Percentiles rank a stretch among this genome's conserved stretches.
Evolutionary conservation across 2,888 invertebrate genomes (phyloP).

Genomic region (Epistrophe eligans): DNA sequence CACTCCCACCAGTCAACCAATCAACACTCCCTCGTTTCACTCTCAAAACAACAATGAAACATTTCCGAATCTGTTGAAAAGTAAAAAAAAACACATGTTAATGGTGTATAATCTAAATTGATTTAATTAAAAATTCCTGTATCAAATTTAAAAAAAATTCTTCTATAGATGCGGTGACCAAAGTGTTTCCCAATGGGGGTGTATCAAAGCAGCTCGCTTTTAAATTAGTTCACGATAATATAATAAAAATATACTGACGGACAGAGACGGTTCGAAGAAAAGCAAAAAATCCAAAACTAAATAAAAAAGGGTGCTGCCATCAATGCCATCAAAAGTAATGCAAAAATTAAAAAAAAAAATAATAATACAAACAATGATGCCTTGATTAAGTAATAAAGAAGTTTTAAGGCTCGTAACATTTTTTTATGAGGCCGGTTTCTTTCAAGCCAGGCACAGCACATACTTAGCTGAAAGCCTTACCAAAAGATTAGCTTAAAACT

Average conservation of each 20-base stretch:
- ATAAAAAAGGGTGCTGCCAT: background rate
- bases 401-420: background rate
- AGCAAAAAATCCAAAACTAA: background rate
- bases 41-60: conserved; percentile 30
- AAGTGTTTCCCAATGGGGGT: conserved; percentile 46
- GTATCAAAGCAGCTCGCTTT: conserved; percentile 12
- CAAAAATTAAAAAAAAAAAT: background rate
- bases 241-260: conserved; percentile 29
- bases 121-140: conserved; percentile 44
- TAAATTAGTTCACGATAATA: conserved; percentile 27
- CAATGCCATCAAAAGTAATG: background rate
- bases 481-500: background rate
- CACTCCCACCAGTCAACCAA: conserved; percentile 52
- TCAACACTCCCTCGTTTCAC: conserved; percentile 55
- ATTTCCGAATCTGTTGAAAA: conserved; percentile 35
- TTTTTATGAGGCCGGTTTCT: background rate
- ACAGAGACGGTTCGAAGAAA: background rate
- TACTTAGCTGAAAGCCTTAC: background rate
- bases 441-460: too few species aligned
- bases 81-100: conserved; percentile 27
- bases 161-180: conserved; percentile 18
- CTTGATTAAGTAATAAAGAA: background rate
- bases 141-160: conserved; percentile 14
- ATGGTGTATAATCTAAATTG: conserved; percentile 38
- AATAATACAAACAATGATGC: background rate